A percentile compares a stretch with the other conserved stretches of the same genome.
Evolutionary conservation across 2,888 invertebrate genomes (phyloP).

Genomic region (Sphinx pinastri): DNA sequence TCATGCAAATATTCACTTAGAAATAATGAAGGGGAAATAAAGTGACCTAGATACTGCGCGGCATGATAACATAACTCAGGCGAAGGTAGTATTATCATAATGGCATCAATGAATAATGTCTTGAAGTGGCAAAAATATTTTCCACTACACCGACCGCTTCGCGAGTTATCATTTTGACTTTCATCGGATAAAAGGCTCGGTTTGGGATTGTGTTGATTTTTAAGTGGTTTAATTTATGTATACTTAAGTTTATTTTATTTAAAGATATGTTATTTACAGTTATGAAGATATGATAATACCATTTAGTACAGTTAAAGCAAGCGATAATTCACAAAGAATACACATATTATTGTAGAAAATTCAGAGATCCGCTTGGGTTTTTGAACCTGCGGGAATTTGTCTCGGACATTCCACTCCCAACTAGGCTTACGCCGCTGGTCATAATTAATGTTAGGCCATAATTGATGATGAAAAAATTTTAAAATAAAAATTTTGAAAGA

Average conservation of each 20-base stretch:
- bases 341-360: too few species aligned
- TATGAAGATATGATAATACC: background rate
- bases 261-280: background rate
- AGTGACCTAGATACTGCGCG: conserved; percentile 56
- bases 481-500: too few species aligned
- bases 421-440: too few species aligned
- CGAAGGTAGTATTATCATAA: conserved; percentile 34
- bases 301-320: too few species aligned
- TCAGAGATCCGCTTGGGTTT: too few species aligned
- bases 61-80: conserved; percentile 41
- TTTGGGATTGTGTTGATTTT: background rate
- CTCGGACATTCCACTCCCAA: too few species aligned
- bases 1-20: conserved; percentile 79
- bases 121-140: conserved; percentile 27
- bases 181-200: conserved; percentile 10
- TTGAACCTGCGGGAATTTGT: too few species aligned
- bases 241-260: background rate
- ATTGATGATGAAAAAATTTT: too few species aligned
- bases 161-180: conserved; percentile 12
- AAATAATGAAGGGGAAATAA: conserved; percentile 54
- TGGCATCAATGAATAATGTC: conserved; percentile 30
- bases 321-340: too few species aligned
- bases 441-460: too few species aligned
- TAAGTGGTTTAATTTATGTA: background rate
- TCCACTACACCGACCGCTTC: conserved; percentile 15